Evolutionary conservation across 2,888 invertebrate genomes (phyloP).

Genomic region (Megastigmus dorsalis): DNA sequence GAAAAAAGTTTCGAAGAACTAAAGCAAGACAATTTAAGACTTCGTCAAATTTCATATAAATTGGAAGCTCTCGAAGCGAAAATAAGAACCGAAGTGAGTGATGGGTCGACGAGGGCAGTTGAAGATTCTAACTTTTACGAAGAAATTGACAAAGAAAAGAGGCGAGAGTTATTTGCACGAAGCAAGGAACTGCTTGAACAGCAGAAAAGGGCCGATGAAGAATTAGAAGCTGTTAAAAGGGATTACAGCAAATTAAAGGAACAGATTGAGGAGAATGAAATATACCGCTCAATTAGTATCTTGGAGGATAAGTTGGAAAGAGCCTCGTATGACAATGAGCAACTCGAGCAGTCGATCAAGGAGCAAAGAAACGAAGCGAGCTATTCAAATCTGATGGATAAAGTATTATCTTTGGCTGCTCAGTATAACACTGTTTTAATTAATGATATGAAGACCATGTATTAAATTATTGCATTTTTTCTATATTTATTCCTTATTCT

Average conservation of each 20-base stretch:
- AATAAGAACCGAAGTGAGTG: conserved; percentile 76
- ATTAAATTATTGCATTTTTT: conserved; percentile 11
- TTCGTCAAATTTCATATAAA: conserved; percentile 73
- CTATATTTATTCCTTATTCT: too few species aligned
- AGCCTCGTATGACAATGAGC: background rate
- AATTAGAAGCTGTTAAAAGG: background rate
- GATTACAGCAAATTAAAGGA: conserved; percentile 34
- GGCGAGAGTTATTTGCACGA: background rate
- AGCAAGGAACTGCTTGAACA: background rate
- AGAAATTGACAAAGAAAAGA: conserved; percentile 4
- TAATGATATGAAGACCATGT: conserved; percentile 28
- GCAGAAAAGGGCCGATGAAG: background rate
- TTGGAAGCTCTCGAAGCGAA: conserved; percentile 75
- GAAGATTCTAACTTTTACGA: background rate
- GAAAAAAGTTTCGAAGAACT: conserved; percentile 80
- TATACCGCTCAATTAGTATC: conserved; percentile 49
- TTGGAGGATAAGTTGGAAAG: conserved; percentile 46
- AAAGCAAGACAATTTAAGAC: conserved; percentile 77
- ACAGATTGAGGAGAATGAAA: conserved; percentile 41
- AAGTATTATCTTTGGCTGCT: conserved; percentile 14
- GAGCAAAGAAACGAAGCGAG: background rate
- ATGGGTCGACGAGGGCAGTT: background rate
- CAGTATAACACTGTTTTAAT: conserved; percentile 48
- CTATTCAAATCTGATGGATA: conserved; percentile 20
- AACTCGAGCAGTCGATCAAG: background rate